These are phyloP conservation scores for Anser cygnoides DNA, from an alignment of 2,113 vertebrate genomes.

Conservation along the genomic window DNA sequence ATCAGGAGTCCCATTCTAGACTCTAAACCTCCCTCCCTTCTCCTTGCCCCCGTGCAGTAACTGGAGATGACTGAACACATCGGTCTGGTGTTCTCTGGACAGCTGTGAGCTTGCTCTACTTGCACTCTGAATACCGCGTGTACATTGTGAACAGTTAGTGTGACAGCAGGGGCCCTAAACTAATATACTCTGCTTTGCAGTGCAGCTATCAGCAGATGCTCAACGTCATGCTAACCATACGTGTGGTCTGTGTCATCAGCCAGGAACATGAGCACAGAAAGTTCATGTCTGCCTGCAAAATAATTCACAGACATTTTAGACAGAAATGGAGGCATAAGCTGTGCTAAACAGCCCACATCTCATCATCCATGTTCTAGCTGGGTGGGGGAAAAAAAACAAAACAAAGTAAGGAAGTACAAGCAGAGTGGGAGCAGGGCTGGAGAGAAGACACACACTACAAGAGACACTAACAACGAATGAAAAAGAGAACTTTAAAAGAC, in stretches of 20 bases:
- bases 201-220: background rate
- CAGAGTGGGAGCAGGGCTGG: background rate
- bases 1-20: background rate
- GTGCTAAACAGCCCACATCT: background rate
- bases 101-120: background rate
- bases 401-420: background rate
- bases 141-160: background rate
- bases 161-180: background rate
- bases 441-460: background rate
- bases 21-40: background rate
- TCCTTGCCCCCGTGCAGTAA: background rate
- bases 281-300: background rate
- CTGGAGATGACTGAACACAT: background rate
- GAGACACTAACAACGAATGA: background rate
- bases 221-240: background rate
- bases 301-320: background rate
- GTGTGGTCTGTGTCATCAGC: background rate
- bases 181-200: background rate
- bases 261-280: background rate
- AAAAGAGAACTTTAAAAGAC: background rate
- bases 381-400: background rate
- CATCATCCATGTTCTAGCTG: background rate
- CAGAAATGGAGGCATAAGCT: background rate
- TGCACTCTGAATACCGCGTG: background rate
- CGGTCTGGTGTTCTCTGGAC: background rate